Evolutionary conservation across 2,113 vertebrate genomes (phyloP).

Genomic region (Daubentonia madagascariensis): DNA sequence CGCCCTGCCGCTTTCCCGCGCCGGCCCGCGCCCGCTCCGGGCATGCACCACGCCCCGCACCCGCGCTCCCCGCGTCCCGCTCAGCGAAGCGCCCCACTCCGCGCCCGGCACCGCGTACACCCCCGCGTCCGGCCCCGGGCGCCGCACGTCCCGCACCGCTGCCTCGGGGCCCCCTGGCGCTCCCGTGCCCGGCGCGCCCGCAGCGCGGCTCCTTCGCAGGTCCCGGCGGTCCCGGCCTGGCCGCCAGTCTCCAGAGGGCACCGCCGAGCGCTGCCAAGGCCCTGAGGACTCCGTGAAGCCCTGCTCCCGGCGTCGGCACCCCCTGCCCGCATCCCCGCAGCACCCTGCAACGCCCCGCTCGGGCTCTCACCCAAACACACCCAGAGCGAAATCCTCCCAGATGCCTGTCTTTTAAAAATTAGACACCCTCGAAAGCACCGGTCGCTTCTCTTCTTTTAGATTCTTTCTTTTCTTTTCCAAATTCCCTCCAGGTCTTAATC

Average conservation of each 20-base stretch:
- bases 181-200: background rate
- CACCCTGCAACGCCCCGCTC: background rate
- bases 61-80: conserved; percentile 30
- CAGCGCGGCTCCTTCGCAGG: background rate
- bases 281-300: background rate
- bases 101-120: accelerated
- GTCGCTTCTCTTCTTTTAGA: conserved; percentile 30
- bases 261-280: background rate
- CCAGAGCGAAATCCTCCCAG: background rate
- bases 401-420: background rate
- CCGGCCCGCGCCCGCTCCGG: conserved; percentile 56
- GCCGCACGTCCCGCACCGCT: background rate
- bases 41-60: conserved; percentile 30
- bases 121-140: background rate
- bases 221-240: background rate
- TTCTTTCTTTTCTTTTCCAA: conserved; percentile 54
- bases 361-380: conserved; percentile 46
- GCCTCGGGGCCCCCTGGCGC: background rate
- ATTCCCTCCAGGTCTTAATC: conserved; percentile 63
- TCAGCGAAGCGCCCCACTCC: background rate
- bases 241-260: background rate
- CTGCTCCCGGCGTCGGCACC: background rate
- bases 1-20: conserved; percentile 78
- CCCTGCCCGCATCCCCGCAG: background rate
- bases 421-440: conserved; percentile 7